Conservation (phyloP, 2,797 vertebrate species). For the Acipenser oxyrinchus region DNA sequence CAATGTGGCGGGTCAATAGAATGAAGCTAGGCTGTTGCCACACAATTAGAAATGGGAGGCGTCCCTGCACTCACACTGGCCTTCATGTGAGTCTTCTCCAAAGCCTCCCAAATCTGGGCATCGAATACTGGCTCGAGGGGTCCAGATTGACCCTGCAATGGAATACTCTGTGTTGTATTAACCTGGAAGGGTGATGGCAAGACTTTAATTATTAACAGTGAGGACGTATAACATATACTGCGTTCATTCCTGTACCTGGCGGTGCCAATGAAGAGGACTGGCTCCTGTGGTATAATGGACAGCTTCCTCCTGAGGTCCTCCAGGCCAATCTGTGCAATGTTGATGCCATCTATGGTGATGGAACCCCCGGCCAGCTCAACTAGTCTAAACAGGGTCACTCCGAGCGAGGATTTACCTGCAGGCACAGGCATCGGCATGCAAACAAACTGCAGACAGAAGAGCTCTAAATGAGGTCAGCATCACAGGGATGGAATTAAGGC, state of each 20-base stretch:
- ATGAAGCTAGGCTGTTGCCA: background rate
- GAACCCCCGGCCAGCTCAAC: constrained; percentile 63
- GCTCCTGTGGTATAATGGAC: constrained; percentile 78
- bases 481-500: no score
- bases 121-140: constrained; percentile 67
- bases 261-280: constrained; percentile 73
- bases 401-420: constrained; percentile 75
- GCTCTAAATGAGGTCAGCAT: no score
- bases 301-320: constrained; percentile 69
- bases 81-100: constrained; percentile 70
- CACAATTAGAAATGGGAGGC: no score
- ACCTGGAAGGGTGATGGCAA: constrained; percentile 20
- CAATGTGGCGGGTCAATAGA: no score
- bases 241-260: constrained; percentile 52
- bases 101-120: constrained; percentile 68
- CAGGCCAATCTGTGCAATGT: constrained; percentile 63
- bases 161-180: background rate
- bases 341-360: constrained; percentile 65
- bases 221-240: no score
- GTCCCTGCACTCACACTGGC: constrained; percentile 51
- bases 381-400: constrained; percentile 65
- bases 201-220: background rate
- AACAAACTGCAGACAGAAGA: background rate
- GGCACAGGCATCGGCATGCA: no score
- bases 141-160: constrained; percentile 69